Percentiles rank a stretch among this genome's conserved stretches.
Evolutionary conservation across 2,888 invertebrate genomes (phyloP).

Genomic region (Operophtera brumata): DNA sequence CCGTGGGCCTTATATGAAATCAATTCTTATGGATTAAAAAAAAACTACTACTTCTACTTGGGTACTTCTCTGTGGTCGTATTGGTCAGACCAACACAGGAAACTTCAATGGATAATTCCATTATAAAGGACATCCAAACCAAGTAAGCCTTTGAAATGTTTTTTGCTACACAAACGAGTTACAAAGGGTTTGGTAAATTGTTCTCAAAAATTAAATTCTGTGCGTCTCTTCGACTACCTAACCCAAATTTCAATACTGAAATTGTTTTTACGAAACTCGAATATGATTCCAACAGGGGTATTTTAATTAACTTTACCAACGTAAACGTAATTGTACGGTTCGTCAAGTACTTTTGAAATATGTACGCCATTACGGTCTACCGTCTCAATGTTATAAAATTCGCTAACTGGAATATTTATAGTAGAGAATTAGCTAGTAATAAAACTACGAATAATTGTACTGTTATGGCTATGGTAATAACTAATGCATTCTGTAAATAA

Average conservation of each 20-base stretch:
- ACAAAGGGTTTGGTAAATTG: background rate
- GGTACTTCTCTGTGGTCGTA: no score
- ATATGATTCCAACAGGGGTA: slow-evolving; percentile 11
- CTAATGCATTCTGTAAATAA: background rate
- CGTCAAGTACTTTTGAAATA: slow-evolving; percentile 16
- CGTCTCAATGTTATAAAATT: background rate
- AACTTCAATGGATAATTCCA: background rate
- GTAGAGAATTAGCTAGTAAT: background rate
- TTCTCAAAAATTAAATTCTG: slow-evolving; percentile 13
- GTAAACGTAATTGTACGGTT: slow-evolving; percentile 19
- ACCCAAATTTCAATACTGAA: slow-evolving; percentile 12
- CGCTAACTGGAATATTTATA: background rate
- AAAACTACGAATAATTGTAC: background rate
- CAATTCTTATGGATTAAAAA: no score
- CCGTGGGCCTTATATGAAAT: no score
- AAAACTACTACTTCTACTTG: no score
- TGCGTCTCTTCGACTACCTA: slow-evolving; percentile 2
- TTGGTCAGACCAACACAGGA: no score
- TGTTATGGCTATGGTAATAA: background rate
- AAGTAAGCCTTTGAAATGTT: background rate
- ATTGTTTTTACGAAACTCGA: slow-evolving; percentile 18
- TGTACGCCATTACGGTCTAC: slow-evolving; percentile 4
- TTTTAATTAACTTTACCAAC: slow-evolving; percentile 24
- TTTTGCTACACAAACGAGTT: background rate
- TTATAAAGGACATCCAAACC: no score